phyloP scores from a whole-genome alignment of 2,797 vertebrate species.

The Cyclura pinguis region DNA sequence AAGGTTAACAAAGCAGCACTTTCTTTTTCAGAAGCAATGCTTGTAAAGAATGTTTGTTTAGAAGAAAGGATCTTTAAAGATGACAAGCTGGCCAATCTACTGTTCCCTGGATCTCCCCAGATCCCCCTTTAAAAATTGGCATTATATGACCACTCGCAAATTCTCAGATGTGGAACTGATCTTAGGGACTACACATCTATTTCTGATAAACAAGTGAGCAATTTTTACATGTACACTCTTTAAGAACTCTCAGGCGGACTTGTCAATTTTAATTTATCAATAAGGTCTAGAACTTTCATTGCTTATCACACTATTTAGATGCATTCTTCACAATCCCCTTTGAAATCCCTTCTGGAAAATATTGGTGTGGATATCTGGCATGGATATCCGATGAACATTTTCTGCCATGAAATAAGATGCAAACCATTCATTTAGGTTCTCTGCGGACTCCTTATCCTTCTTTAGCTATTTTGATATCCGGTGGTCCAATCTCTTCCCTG shows the following conservation, averaged over 20 bases:
- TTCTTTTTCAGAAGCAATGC: background rate
- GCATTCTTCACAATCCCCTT: background rate
- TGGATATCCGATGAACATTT: background rate
- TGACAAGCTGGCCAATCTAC: too few species aligned
- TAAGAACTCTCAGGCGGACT: background rate
- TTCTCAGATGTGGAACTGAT: too few species aligned
- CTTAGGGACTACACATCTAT: too few species aligned
- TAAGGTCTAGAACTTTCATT: background rate
- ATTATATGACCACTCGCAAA: too few species aligned
- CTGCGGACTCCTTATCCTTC: background rate
- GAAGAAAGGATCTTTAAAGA: too few species aligned
- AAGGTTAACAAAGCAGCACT: background rate
- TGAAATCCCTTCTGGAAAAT: background rate
- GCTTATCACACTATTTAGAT: background rate
- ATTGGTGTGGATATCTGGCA: too few species aligned
- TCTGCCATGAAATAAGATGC: background rate
- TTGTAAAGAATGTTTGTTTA: background rate
- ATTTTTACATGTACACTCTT: too few species aligned
- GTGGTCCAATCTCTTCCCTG: background rate
- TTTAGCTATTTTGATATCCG: background rate
- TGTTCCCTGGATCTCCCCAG: too few species aligned
- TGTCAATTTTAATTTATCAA: background rate
- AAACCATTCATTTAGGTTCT: background rate
- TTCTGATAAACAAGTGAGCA: too few species aligned
- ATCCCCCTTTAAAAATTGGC: too few species aligned